A percentile compares a stretch with the other conserved stretches of the same genome.
These are phyloP conservation scores for Phlogophora meticulosa DNA, from an alignment of 2,888 invertebrate genomes.

Conservation along the genomic window DNA sequence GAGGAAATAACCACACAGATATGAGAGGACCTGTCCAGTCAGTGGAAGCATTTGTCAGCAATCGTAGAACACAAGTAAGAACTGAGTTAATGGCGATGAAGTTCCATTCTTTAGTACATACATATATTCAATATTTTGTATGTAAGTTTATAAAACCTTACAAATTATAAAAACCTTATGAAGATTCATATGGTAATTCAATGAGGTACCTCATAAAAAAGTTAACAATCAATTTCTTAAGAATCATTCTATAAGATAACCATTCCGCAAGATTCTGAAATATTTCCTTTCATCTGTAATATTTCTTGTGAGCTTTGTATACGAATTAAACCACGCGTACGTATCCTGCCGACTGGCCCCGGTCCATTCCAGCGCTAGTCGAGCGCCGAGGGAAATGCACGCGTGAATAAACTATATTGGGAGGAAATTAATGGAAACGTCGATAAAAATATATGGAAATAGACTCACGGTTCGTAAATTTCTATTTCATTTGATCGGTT, in stretches of 20 bases:
- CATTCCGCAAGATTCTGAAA: background rate
- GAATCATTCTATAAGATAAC: background rate
- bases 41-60: no score
- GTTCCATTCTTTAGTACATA: no score
- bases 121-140: no score
- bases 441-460: slow-evolving; percentile 8
- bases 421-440: slow-evolving; percentile 12
- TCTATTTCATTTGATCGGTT: background rate
- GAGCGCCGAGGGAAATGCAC: slow-evolving; percentile 28
- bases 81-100: no score
- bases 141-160: no score
- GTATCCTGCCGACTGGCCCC: slow-evolving; percentile 19
- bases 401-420: slow-evolving; percentile 35
- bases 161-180: no score
- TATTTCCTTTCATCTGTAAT: slow-evolving; percentile 1
- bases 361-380: slow-evolving; percentile 14
- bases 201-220: no score
- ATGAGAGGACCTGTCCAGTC: no score
- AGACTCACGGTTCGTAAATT: no score
- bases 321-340: slow-evolving; percentile 32
- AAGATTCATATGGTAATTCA: no score
- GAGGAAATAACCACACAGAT: no score
- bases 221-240: background rate
- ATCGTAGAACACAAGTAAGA: no score
- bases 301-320: slow-evolving; percentile 4